Percentiles rank a stretch among this genome's conserved stretches.
phyloP scores from a whole-genome alignment of 1,140 invertebrate genomes.

The Zaprionus tsacasi region DNA sequence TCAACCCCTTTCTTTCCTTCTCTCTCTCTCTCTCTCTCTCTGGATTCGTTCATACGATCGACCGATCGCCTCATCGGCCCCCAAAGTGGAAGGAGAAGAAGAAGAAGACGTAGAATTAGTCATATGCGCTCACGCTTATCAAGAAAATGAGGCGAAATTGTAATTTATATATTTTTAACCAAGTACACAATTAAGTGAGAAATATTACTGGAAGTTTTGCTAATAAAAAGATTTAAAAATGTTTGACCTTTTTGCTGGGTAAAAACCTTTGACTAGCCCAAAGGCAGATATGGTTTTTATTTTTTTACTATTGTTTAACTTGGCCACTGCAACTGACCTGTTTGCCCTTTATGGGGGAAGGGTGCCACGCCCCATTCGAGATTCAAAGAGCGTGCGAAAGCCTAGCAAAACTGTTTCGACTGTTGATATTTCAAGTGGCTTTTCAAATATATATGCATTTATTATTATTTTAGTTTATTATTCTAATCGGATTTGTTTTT shows the following conservation, averaged over 20 bases:
- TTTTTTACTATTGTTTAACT: neutral
- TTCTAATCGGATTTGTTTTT: neutral
- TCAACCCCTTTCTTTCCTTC: conserved; percentile 2
- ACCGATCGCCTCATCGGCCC: neutral
- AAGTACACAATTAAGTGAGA: conserved; percentile 50
- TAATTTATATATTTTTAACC: conserved; percentile 50
- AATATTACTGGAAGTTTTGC: neutral
- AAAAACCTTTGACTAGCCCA: conserved; percentile 1
- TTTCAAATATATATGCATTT: neutral
- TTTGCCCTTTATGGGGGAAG: neutral
- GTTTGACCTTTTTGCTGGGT: neutral
- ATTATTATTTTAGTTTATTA: neutral
- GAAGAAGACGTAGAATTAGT: conserved; percentile 48
- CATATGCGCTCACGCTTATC: conserved; percentile 53
- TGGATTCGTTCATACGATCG: neutral
- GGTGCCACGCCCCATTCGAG: conserved; percentile 13
- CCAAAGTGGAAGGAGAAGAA: neutral
- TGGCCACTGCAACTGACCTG: neutral
- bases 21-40: conserved; percentile 5
- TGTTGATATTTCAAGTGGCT: conserved; percentile 14
- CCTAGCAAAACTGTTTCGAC: conserved; percentile 19
- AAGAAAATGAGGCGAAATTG: conserved; percentile 52
- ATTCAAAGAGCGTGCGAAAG: conserved; percentile 41
- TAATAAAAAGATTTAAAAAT: conserved; percentile 3
- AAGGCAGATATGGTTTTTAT: neutral